Percentiles rank a stretch among this genome's conserved stretches.
Conservation (phyloP, 2,888 invertebrate species). For the Ophioninae sp. region DNA sequence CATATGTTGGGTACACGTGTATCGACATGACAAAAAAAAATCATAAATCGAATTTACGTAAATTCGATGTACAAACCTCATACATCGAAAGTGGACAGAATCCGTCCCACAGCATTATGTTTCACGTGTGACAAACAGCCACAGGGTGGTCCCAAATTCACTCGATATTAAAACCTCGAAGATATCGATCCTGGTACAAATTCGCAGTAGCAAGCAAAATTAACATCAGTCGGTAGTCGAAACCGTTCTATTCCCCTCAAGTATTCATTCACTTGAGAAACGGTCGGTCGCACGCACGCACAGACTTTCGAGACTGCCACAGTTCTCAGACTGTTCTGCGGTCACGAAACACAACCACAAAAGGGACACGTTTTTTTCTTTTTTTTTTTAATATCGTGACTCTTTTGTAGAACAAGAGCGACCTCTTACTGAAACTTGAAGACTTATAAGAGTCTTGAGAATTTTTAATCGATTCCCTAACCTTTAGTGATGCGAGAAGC, state of each 20-base stretch:
- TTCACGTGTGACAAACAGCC: constrained; percentile 2
- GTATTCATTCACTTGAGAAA: constrained; percentile 30
- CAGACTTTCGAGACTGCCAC: constrained; percentile 12
- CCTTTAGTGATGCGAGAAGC: neutral
- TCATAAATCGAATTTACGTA: too few relatives aligned
- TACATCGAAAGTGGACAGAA: neutral
- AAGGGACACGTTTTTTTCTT: neutral
- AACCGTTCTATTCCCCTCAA: constrained; percentile 6
- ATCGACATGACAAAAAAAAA: too few relatives aligned
- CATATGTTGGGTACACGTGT: too few relatives aligned
- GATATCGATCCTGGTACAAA: constrained; percentile 40
- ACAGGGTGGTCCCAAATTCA: constrained; percentile 8
- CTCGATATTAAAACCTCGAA: constrained; percentile 43
- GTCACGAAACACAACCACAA: constrained; percentile 7
- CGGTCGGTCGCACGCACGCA: neutral
- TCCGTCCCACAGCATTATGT: neutral
- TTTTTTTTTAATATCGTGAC: constrained; percentile 12
- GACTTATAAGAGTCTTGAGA: neutral
- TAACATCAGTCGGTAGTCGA: neutral
- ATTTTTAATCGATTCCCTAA: neutral
- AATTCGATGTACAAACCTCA: too few relatives aligned
- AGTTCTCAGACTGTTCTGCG: constrained; percentile 8
- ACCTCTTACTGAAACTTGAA: neutral
- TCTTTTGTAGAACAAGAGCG: neutral
- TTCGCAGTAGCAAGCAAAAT: constrained; percentile 32